These are phyloP conservation scores for Drosophila navojoa DNA, from an alignment of 1,140 invertebrate genomes.

Conservation along the genomic window DNA sequence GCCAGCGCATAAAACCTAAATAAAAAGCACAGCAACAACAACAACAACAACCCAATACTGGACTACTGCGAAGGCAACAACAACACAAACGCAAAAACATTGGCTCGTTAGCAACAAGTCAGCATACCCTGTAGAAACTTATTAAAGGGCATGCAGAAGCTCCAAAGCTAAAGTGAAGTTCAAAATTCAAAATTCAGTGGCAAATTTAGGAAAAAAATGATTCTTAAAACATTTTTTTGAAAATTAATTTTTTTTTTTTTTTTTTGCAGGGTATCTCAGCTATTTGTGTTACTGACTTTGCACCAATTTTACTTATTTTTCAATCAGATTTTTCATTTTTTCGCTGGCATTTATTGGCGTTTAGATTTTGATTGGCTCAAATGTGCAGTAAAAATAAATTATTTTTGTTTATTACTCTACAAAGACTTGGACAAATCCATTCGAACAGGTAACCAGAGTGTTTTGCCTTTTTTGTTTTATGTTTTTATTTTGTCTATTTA, in stretches of 20 bases:
- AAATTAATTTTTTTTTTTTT: background rate
- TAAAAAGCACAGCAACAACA: conserved; percentile 49
- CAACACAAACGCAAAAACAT: conserved; percentile 39
- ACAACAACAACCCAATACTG: conserved; percentile 25
- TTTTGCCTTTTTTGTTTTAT: background rate
- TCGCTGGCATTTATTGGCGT: conserved; percentile 66
- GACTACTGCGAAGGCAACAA: conserved; percentile 5
- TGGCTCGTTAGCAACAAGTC: conserved; percentile 58
- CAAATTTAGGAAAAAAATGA: background rate
- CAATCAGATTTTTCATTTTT: conserved; percentile 66
- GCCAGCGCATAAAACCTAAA: conserved; percentile 59
- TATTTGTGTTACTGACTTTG: background rate
- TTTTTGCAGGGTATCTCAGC: conserved; percentile 17
- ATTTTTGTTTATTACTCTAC: conserved; percentile 59
- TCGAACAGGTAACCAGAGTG: conserved; percentile 50
- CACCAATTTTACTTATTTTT: conserved; percentile 34
- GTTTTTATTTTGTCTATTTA: background rate
- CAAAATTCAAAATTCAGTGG: too few relatives aligned
- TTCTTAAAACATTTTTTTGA: background rate
- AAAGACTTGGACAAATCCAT: conserved; percentile 17
- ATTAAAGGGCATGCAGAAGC: conserved; percentile 17
- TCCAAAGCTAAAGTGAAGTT: too few relatives aligned
- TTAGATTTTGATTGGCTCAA: conserved; percentile 72
- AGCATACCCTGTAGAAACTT: conserved; percentile 44
- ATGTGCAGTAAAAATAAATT: conserved; percentile 61